Evolutionary conservation across 2,888 invertebrate species (phyloP).

Genomic region (Anthrax anthrax): DNA sequence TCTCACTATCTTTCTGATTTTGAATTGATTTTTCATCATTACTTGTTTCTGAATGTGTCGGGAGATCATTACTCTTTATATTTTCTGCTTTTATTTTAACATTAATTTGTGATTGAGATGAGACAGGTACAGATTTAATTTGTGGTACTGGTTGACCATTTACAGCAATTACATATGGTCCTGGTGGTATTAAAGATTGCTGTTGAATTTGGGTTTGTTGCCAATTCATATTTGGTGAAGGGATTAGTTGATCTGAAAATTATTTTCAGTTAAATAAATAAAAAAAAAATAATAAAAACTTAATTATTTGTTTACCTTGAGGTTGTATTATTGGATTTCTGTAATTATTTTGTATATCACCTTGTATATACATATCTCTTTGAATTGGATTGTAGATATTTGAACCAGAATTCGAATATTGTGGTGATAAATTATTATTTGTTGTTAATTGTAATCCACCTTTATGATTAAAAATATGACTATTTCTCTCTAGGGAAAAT

Average conservation of each 20-base stretch:
- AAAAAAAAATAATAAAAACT: not conserved
- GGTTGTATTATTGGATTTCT: constrained; percentile 11
- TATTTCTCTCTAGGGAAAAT: constrained; percentile 39
- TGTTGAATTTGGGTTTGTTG: constrained; percentile 7
- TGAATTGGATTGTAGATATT: constrained; percentile 21
- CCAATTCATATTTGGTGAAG: constrained; percentile 21
- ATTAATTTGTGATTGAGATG: not conserved
- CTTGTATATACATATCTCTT: constrained; percentile 23
- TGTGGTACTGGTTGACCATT: constrained; percentile 9
- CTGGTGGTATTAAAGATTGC: constrained; percentile 1
- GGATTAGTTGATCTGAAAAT: constrained; percentile 7
- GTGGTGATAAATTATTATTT: constrained; percentile 15
- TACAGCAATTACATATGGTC: constrained; percentile 4
- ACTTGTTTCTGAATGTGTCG: constrained; percentile 1
- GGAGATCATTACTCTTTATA: constrained; percentile 21
- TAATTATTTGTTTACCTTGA: constrained; percentile 10
- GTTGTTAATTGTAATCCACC: constrained; percentile 45
- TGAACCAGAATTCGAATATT: constrained; percentile 8
- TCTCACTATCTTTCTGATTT: constrained; percentile 5
- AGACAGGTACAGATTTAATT: constrained; percentile 3
- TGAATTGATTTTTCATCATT: constrained; percentile 11
- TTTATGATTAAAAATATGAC: constrained; percentile 60
- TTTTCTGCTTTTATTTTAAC: constrained; percentile 16
- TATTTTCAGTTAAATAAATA: not conserved
- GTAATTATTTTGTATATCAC: constrained; percentile 10